Evolutionary conservation across 2,888 invertebrate species (phyloP).

Genomic region (Ischnura elegans): DNA sequence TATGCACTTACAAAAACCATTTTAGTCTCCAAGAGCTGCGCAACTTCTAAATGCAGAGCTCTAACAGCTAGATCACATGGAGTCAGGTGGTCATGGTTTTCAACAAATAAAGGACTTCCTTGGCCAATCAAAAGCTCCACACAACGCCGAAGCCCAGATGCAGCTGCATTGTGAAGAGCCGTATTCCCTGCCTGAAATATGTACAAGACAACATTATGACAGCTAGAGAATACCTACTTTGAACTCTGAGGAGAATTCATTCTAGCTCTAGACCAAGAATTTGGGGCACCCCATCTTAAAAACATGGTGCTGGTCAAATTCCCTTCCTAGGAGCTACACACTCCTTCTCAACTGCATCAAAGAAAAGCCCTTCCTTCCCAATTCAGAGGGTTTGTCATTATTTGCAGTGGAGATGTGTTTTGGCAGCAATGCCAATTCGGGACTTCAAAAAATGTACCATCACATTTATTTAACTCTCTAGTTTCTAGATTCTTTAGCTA

Average conservation of each 20-base stretch:
- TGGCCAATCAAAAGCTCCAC: slow-evolving; percentile 82
- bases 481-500: too few relatives aligned
- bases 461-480: too few relatives aligned
- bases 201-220: slow-evolving; percentile 47
- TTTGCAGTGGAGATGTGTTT: too few relatives aligned
- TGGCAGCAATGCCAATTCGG: too few relatives aligned
- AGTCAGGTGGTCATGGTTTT: slow-evolving; percentile 83
- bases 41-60: slow-evolving; percentile 82
- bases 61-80: slow-evolving; percentile 84
- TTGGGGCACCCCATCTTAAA: too few relatives aligned
- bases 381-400: too few relatives aligned
- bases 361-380: too few relatives aligned
- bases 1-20: slow-evolving; percentile 83
- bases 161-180: slow-evolving; percentile 84
- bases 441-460: too few relatives aligned
- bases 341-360: too few relatives aligned
- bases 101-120: slow-evolving; percentile 82
- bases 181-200: slow-evolving; percentile 82
- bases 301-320: too few relatives aligned
- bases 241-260: too few relatives aligned
- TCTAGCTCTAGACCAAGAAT: neutral
- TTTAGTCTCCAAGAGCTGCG: slow-evolving; percentile 83
- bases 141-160: slow-evolving; percentile 82
- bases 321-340: too few relatives aligned
- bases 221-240: neutral